A percentile compares a stretch with the other conserved stretches of the same genome.
These are phyloP conservation scores for Conus ventricosus DNA, from an alignment of 1,140 invertebrate species.

Conservation along the genomic window DNA sequence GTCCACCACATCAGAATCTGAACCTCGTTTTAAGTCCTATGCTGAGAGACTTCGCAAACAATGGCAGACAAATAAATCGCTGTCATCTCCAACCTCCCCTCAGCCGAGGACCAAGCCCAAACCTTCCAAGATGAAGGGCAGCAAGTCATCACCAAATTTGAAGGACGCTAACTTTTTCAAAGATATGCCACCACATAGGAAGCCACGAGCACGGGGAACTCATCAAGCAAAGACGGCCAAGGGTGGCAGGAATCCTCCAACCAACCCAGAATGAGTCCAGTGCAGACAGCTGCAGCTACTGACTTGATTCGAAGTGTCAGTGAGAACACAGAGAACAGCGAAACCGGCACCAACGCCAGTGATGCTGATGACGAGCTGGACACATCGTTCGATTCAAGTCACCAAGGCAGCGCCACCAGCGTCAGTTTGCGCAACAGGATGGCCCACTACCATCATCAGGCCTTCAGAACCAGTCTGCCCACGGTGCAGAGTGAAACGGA, in stretches of 20 bases:
- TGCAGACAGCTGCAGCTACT: background rate
- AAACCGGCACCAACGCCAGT: conserved; percentile 49
- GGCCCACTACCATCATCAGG: background rate
- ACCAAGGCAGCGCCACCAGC: conserved; percentile 17
- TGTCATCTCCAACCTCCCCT: conserved; percentile 23
- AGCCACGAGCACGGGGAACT: background rate
- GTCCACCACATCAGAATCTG: conserved; percentile 17
- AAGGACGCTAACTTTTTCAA: conserved; percentile 28
- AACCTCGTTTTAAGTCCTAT: background rate
- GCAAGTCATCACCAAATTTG: conserved; percentile 22
- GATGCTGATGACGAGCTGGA: conserved; percentile 62
- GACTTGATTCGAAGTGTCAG: conserved; percentile 21
- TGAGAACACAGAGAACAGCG: conserved; percentile 38
- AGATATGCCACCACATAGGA: background rate
- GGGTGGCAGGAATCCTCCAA: background rate
- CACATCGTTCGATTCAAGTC: conserved; percentile 48
- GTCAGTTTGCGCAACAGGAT: conserved; percentile 15
- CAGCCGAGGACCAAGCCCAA: conserved; percentile 25
- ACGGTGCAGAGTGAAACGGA: conserved; percentile 47
- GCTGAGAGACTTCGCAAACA: background rate
- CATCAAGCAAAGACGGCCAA: background rate
- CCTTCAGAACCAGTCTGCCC: conserved; percentile 16
- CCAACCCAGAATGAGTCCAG: background rate
- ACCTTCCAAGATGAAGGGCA: conserved; percentile 30
- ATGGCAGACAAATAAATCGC: conserved; percentile 17